A percentile compares a stretch with the other conserved stretches of the same genome.
phyloP scores from a whole-genome alignment of 1,140 invertebrate genomes.

The Drosophila eugracilis region DNA sequence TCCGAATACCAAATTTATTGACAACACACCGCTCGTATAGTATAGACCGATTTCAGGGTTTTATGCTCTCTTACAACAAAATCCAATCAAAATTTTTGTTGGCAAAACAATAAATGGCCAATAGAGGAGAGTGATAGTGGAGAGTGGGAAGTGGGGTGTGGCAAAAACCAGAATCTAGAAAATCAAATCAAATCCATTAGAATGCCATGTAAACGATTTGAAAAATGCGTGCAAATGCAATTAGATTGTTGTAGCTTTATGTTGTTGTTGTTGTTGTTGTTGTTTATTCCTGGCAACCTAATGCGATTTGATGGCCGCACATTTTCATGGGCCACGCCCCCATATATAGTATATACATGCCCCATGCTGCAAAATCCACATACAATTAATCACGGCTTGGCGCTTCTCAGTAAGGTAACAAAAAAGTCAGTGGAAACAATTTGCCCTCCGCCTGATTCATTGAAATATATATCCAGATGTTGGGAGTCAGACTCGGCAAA shows the following conservation, averaged over 20 bases:
- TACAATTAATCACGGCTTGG: slow-evolving; percentile 57
- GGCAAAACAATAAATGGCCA: slow-evolving; percentile 28
- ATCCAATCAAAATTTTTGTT: slow-evolving; percentile 57
- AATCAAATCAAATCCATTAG: slow-evolving; percentile 41
- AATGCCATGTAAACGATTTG: slow-evolving; percentile 40
- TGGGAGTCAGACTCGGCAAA: neutral
- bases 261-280: neutral
- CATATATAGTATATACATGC: slow-evolving; percentile 14
- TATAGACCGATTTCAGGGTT: neutral
- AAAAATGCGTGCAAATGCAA: slow-evolving; percentile 55
- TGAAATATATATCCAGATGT: slow-evolving; percentile 47
- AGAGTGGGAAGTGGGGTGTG: neutral
- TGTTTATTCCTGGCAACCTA: slow-evolving; percentile 27
- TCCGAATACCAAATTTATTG: slow-evolving; percentile 30
- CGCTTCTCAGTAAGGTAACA: slow-evolving; percentile 21
- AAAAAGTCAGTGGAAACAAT: slow-evolving; percentile 17
- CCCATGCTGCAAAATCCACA: slow-evolving; percentile 10
- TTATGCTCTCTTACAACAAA: slow-evolving; percentile 19
- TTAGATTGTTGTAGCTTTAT: slow-evolving; percentile 29
- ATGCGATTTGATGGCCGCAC: slow-evolving; percentile 38
- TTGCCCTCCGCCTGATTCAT: slow-evolving; percentile 39
- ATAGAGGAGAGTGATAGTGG: too few species aligned
- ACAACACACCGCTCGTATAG: slow-evolving; percentile 2
- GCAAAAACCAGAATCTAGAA: neutral
- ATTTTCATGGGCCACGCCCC: slow-evolving; percentile 18